Evolutionary conservation across 1,140 invertebrate genomes (phyloP).

Genomic region (Zelostemma sp.): DNA sequence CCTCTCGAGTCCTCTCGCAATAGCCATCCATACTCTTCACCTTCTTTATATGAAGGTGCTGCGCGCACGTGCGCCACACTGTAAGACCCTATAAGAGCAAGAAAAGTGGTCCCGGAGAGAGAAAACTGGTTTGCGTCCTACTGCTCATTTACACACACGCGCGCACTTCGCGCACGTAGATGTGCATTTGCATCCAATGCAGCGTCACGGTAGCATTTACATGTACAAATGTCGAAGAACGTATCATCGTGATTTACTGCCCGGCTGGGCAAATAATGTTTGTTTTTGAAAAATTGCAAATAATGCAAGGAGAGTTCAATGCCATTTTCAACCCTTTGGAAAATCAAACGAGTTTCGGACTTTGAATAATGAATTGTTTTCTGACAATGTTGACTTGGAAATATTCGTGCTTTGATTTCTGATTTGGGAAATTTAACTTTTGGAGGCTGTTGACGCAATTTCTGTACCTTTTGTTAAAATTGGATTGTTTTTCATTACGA

Average conservation of each 20-base stretch:
- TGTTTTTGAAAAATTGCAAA: too few relatives aligned
- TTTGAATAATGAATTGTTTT: too few relatives aligned
- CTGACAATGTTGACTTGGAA: too few relatives aligned
- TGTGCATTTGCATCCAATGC: constrained; percentile 4
- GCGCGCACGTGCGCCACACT: constrained; percentile 59
- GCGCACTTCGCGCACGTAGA: constrained; percentile 5
- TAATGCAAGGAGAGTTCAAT: too few relatives aligned
- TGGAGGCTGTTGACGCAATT: too few relatives aligned
- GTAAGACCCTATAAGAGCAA: constrained; percentile 33
- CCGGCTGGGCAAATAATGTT: too few relatives aligned
- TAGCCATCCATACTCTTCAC: constrained; percentile 16
- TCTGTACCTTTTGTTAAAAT: too few relatives aligned
- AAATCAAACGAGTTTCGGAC: too few relatives aligned
- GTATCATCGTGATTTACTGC: constrained; percentile 45
- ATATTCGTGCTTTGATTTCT: too few relatives aligned
- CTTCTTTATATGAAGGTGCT: constrained; percentile 42
- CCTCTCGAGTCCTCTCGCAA: background rate
- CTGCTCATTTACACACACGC: constrained; percentile 35
- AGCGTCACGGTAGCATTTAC: constrained; percentile 27
- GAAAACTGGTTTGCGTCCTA: constrained; percentile 51
- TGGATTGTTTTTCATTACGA: too few relatives aligned
- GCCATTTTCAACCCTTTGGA: too few relatives aligned
- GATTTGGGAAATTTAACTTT: too few relatives aligned
- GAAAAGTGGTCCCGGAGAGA: constrained; percentile 43
- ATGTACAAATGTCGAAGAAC: constrained; percentile 25